phyloP scores from a whole-genome alignment of 2,113 vertebrate genomes.

The Passer montanus region DNA sequence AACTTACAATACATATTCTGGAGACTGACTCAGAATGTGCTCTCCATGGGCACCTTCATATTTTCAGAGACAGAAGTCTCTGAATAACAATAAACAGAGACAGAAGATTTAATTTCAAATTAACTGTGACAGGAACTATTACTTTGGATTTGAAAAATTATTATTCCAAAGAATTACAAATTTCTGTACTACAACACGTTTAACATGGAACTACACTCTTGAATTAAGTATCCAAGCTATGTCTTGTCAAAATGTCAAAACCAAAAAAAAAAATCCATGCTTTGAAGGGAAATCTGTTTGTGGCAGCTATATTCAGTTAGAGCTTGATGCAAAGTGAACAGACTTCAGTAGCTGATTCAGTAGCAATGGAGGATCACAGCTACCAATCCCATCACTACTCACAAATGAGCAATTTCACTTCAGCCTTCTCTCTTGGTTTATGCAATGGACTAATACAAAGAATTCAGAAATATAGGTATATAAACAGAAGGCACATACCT shows the following conservation, averaged over 20 bases:
- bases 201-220: background rate
- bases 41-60: background rate
- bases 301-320: background rate
- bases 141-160: background rate
- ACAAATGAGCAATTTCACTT: background rate
- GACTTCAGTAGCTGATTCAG: background rate
- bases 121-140: background rate
- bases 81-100: background rate
- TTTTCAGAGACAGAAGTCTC: background rate
- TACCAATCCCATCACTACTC: background rate
- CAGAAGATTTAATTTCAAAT: background rate
- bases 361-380: background rate
- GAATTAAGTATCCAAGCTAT: background rate
- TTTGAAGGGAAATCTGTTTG: background rate
- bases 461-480: background rate
- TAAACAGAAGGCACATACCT: background rate
- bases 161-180: constrained; percentile 15
- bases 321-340: background rate
- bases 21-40: background rate
- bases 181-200: constrained; percentile 14
- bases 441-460: background rate
- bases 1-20: background rate
- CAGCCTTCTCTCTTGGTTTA: background rate
- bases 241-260: background rate
- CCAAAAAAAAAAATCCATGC: background rate